Evolutionary conservation across 2,888 invertebrate genomes (phyloP).

Genomic region (Apotomis betuletana): DNA sequence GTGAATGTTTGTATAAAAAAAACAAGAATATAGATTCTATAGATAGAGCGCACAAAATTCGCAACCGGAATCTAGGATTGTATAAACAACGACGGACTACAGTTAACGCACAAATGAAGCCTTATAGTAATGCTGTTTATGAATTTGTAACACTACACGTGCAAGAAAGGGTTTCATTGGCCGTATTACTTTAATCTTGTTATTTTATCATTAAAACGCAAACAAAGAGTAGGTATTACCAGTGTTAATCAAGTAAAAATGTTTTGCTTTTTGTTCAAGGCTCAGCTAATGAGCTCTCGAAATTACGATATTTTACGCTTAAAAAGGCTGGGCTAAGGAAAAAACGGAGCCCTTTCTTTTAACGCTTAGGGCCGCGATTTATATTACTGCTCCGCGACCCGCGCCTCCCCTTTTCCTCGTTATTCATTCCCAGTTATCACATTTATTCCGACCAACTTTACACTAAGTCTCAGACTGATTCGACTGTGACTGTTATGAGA

Average conservation of each 20-base stretch:
- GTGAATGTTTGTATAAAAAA: no score
- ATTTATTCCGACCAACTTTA: slow-evolving; percentile 31
- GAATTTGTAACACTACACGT: slow-evolving; percentile 26
- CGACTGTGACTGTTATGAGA: not conserved
- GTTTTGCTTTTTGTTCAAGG: slow-evolving; percentile 25
- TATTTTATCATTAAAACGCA: slow-evolving; percentile 7
- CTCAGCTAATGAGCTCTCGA: slow-evolving; percentile 31
- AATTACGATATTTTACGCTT: slow-evolving; percentile 28
- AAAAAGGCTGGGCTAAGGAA: slow-evolving; percentile 15
- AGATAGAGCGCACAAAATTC: no score
- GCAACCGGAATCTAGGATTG: not conserved
- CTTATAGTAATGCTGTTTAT: slow-evolving; percentile 26
- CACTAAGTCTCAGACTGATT: slow-evolving; percentile 10
- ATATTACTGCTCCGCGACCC: slow-evolving; percentile 38
- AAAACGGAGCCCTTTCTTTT: slow-evolving; percentile 33
- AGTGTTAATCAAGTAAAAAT: slow-evolving; percentile 23
- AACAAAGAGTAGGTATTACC: not conserved
- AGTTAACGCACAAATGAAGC: slow-evolving; percentile 16
- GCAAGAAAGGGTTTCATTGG: slow-evolving; percentile 12
- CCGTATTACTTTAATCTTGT: slow-evolving; percentile 15
- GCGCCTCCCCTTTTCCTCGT: slow-evolving; percentile 40
- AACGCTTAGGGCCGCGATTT: slow-evolving; percentile 40
- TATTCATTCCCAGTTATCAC: slow-evolving; percentile 40
- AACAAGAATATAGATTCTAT: no score
- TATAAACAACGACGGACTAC: not conserved